phyloP scores from a whole-genome alignment of 2,888 invertebrate genomes.

The Limnephilus marmoratus region DNA sequence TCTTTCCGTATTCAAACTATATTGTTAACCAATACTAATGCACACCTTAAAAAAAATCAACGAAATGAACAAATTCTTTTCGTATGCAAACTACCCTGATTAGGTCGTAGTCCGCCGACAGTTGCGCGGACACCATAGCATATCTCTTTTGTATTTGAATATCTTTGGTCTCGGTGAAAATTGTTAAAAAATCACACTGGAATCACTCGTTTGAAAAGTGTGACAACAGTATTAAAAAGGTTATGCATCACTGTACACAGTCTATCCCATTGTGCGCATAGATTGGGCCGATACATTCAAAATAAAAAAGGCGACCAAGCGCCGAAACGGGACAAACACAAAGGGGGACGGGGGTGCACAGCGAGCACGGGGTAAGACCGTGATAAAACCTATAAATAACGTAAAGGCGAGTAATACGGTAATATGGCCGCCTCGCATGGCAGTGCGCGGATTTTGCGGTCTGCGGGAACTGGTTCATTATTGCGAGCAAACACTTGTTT shows the following conservation, averaged over 20 bases:
- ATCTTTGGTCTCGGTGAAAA: too few species aligned
- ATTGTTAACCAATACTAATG: too few species aligned
- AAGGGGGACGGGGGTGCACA: constrained; percentile 30
- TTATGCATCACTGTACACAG: constrained; percentile 2
- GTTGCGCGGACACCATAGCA: too few species aligned
- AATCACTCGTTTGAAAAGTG: not conserved
- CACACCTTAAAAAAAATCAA: too few species aligned
- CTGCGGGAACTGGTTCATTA: constrained; percentile 55
- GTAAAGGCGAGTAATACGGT: constrained; percentile 48
- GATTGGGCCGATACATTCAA: constrained; percentile 55
- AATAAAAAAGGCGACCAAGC: constrained; percentile 45
- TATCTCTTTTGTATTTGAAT: too few species aligned
- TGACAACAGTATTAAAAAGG: not conserved
- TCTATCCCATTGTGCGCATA: constrained; percentile 51
- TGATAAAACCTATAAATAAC: constrained; percentile 57
- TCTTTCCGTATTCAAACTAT: too few species aligned
- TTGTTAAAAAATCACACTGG: not conserved
- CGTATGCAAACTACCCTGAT: too few species aligned
- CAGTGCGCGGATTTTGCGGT: constrained; percentile 39
- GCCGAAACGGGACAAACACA: constrained; percentile 49
- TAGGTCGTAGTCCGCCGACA: too few species aligned
- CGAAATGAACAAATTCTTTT: too few species aligned
- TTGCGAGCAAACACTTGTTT: constrained; percentile 43
- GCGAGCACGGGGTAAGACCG: constrained; percentile 30
- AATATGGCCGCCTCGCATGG: constrained; percentile 32